Conservation (phyloP, 1,140 invertebrate species). For the Danaus melanippus region DNA sequence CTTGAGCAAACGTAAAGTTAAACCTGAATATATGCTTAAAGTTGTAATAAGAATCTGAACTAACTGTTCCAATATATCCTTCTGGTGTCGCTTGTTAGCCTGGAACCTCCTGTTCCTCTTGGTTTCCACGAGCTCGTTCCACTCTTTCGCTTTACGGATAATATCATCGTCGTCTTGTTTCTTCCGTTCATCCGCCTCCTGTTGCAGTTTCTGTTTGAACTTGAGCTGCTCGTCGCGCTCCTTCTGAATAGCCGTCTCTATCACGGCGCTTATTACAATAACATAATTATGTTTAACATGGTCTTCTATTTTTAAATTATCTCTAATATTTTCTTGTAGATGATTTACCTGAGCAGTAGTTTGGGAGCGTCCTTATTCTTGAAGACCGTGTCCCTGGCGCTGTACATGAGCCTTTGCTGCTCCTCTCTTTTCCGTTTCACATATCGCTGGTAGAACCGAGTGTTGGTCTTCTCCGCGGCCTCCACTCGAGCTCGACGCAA, state of each 20-base stretch:
- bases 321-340: too few relatives aligned
- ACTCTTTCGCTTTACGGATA: slow-evolving; percentile 46
- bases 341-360: slow-evolving; percentile 45
- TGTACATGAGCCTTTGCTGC: slow-evolving; percentile 48
- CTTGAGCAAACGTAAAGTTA: too few relatives aligned
- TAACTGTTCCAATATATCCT: slow-evolving; percentile 53
- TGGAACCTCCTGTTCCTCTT: slow-evolving; percentile 41
- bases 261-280: slow-evolving; percentile 42
- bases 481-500: slow-evolving; percentile 44
- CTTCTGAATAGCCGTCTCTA: slow-evolving; percentile 58
- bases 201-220: slow-evolving; percentile 43
- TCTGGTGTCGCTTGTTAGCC: slow-evolving; percentile 49
- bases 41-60: slow-evolving; percentile 10
- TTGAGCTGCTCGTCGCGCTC: slow-evolving; percentile 58
- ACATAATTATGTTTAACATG: too few relatives aligned
- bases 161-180: slow-evolving; percentile 44
- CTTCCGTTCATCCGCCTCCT: slow-evolving; percentile 38
- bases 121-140: slow-evolving; percentile 39
- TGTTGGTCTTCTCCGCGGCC: slow-evolving; percentile 45
- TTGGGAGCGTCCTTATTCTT: slow-evolving; percentile 66
- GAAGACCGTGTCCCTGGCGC: slow-evolving; percentile 59
- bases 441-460: slow-evolving; percentile 57
- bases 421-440: slow-evolving; percentile 45
- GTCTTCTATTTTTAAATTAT: too few relatives aligned
- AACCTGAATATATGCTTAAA: background rate